phyloP scores from a whole-genome alignment of 2,888 invertebrate species.

The Agriopis aurantiaria region DNA sequence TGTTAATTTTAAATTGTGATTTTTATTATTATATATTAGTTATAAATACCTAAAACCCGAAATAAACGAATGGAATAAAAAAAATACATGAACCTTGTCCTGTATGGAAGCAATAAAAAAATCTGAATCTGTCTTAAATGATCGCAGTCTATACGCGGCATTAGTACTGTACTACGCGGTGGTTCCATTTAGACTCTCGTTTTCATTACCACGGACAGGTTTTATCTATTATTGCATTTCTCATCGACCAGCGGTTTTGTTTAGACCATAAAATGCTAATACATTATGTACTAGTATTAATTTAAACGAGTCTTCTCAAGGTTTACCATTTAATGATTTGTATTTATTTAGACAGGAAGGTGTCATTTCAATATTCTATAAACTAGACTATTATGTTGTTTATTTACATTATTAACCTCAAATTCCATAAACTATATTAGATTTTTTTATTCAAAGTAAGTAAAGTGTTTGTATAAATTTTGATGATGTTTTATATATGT shows the following conservation, averaged over 20 bases:
- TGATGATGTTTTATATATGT: too few relatives aligned
- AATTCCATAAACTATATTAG: not conserved
- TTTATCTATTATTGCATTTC: not conserved
- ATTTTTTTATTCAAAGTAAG: too few relatives aligned
- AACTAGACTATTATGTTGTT: not conserved
- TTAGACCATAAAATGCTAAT: not conserved
- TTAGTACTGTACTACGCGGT: not conserved
- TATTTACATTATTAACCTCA: not conserved
- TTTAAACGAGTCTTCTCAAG: not conserved
- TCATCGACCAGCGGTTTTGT: not conserved
- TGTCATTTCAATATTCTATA: not conserved
- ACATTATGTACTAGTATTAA: not conserved
- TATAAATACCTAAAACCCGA: too few relatives aligned
- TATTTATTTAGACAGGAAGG: slow-evolving; percentile 6
- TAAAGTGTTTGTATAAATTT: too few relatives aligned
- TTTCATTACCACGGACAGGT: not conserved
- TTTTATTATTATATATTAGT: too few relatives aligned
- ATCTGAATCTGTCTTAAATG: not conserved
- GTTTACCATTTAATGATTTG: slow-evolving; percentile 3
- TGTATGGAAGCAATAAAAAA: too few relatives aligned
- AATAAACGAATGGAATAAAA: too few relatives aligned
- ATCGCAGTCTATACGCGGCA: not conserved
- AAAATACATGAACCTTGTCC: not conserved
- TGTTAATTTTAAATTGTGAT: too few relatives aligned
- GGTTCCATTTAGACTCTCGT: not conserved